Evolutionary conservation across 2,888 invertebrate species (phyloP).

Genomic region (Nysson spinosus): DNA sequence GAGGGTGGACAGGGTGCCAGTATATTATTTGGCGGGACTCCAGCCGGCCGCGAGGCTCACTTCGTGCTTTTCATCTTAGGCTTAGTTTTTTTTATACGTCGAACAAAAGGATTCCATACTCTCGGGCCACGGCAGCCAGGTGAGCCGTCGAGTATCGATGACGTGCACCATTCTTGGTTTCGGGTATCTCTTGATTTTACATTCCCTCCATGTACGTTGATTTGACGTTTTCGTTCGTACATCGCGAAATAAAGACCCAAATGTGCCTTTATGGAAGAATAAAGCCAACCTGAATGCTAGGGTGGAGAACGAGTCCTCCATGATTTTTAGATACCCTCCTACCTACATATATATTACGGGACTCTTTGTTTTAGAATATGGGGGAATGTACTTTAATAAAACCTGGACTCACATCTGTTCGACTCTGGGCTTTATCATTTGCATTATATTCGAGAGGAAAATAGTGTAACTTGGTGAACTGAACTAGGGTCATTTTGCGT

Average conservation of each 20-base stretch:
- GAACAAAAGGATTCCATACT: slow-evolving; percentile 60
- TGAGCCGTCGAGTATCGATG: slow-evolving; percentile 54
- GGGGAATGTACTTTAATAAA: too few relatives aligned
- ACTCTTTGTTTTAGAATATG: too few relatives aligned
- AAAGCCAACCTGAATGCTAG: slow-evolving; percentile 20
- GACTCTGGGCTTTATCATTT: too few relatives aligned
- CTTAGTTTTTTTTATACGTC: slow-evolving; percentile 62
- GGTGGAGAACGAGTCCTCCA: slow-evolving; percentile 16
- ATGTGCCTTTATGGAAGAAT: slow-evolving; percentile 18
- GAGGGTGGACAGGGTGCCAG: slow-evolving; percentile 66
- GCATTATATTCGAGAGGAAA: too few relatives aligned
- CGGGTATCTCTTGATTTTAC: slow-evolving; percentile 46
- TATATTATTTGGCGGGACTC: slow-evolving; percentile 76
- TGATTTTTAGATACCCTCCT: slow-evolving; percentile 21
- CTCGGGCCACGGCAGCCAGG: slow-evolving; percentile 31
- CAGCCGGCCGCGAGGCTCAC: slow-evolving; percentile 75
- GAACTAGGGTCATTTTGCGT: too few relatives aligned
- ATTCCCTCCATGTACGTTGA: slow-evolving; percentile 33
- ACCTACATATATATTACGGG: too few relatives aligned
- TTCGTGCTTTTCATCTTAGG: slow-evolving; percentile 76
- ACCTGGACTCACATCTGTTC: too few relatives aligned
- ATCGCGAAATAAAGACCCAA: slow-evolving; percentile 30
- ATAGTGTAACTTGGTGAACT: too few relatives aligned
- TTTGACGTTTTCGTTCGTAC: slow-evolving; percentile 43
- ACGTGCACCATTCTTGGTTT: slow-evolving; percentile 40